Evolutionary conservation across 1,140 invertebrate species (phyloP).

Genomic region (Sesamia nonagrioides): DNA sequence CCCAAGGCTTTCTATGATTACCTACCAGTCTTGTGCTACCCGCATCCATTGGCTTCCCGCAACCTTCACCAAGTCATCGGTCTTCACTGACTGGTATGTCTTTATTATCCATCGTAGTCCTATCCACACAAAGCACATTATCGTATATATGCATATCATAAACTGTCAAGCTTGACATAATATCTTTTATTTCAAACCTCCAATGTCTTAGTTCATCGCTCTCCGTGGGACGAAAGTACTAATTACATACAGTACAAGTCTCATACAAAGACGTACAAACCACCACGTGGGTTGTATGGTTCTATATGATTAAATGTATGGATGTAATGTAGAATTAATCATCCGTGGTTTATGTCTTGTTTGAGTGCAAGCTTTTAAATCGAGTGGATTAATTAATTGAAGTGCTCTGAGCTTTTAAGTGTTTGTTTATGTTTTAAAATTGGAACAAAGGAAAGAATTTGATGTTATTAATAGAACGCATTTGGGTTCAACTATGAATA

Average conservation of each 20-base stretch:
- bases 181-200: not conserved
- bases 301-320: not conserved
- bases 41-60: too few relatives aligned
- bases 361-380: slow-evolving; percentile 45
- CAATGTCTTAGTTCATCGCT: slow-evolving; percentile 48
- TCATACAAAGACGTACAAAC: slow-evolving; percentile 4
- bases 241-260: slow-evolving; percentile 44
- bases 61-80: too few relatives aligned
- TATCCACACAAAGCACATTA: not conserved
- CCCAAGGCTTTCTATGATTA: too few relatives aligned
- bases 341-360: slow-evolving; percentile 39
- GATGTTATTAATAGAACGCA: slow-evolving; percentile 7
- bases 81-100: too few relatives aligned
- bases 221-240: slow-evolving; percentile 59
- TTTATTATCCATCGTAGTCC: too few relatives aligned
- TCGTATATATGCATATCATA: not conserved
- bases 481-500: not conserved
- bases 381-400: slow-evolving; percentile 38
- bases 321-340: slow-evolving; percentile 28
- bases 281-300: slow-evolving; percentile 16
- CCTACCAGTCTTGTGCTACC: too few relatives aligned
- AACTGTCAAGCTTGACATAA: not conserved
- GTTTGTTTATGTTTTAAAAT: slow-evolving; percentile 32
- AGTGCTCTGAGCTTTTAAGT: slow-evolving; percentile 14
- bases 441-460: slow-evolving; percentile 23